phyloP scores from a whole-genome alignment of 2,888 invertebrate species.

The Diaphora mendica region DNA sequence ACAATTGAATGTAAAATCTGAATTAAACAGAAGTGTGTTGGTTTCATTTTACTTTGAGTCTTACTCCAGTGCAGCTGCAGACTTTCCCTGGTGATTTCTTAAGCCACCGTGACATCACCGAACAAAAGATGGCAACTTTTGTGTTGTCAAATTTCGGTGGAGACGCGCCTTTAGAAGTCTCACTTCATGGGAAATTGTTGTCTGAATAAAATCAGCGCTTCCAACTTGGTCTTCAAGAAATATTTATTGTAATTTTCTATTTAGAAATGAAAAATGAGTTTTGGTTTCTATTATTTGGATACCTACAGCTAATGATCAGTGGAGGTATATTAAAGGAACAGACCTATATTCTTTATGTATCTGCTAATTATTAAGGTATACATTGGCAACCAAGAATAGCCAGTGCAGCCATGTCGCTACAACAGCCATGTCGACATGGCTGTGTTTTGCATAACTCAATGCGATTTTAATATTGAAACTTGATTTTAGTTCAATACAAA shows the following conservation, averaged over 20 bases:
- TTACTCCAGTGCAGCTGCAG: not conserved
- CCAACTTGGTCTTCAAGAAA: not conserved
- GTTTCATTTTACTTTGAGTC: not conserved
- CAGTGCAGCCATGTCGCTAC: not conserved
- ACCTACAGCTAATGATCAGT: slow-evolving; percentile 36
- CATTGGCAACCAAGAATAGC: not conserved
- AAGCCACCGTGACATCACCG: too few relatives aligned
- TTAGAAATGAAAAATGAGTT: slow-evolving; percentile 33
- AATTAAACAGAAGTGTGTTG: not conserved
- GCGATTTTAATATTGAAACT: not conserved
- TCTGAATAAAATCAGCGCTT: not conserved
- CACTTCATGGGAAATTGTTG: not conserved
- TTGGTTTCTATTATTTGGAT: slow-evolving; percentile 31
- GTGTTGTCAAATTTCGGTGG: too few relatives aligned
- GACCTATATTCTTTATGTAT: not conserved
- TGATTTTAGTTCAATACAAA: not conserved
- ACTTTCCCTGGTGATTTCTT: not conserved
- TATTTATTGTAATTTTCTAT: slow-evolving; percentile 27
- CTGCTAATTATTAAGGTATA: not conserved
- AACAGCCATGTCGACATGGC: too few relatives aligned
- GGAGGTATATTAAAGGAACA: not conserved
- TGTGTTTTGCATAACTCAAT: too few relatives aligned
- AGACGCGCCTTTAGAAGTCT: too few relatives aligned
- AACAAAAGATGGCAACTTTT: too few relatives aligned
- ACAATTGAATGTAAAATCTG: not conserved